Conservation (phyloP, 2,113 vertebrate genomes). For the Urocitellus parryii region DNA sequence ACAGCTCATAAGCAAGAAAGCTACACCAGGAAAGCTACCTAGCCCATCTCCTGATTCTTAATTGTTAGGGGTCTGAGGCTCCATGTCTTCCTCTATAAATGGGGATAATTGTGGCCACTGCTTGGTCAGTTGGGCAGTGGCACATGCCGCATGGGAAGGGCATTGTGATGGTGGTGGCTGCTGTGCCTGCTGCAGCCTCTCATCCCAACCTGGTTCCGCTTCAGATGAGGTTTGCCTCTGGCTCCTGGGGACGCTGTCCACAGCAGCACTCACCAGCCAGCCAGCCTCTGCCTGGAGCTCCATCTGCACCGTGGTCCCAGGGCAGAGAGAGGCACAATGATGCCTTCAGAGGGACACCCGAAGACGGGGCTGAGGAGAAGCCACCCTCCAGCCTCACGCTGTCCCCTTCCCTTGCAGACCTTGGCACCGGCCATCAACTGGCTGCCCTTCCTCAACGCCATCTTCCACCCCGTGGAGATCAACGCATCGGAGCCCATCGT, state of each 20-base stretch:
- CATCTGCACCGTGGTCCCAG: not conserved
- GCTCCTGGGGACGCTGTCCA: not conserved
- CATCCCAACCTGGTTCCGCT: no score
- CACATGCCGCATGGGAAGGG: no score
- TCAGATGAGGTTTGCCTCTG: not conserved
- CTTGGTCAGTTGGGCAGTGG: no score
- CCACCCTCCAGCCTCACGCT: not conserved
- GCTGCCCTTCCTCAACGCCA: constrained; percentile 93
- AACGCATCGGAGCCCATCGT: constrained; percentile 95
- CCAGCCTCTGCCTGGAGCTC: not conserved
- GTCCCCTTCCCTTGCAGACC: constrained; percentile 84
- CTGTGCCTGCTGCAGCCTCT: no score
- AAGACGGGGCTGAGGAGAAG: not conserved
- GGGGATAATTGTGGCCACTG: no score
- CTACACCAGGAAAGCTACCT: not conserved
- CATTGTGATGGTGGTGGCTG: no score
- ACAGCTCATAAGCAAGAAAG: not conserved
- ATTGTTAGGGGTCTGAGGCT: not conserved
- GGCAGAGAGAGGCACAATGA: no score
- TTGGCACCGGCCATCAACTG: constrained; percentile 94
- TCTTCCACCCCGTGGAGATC: constrained; percentile 94
- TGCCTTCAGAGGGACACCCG: fast-evolving
- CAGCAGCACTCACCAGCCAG: not conserved
- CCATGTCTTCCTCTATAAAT: not conserved
- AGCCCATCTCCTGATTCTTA: not conserved